Base-by-base conservation (phyloP, 2,113 vertebrate genomes). In the Pterophyllum scalare region DNA sequence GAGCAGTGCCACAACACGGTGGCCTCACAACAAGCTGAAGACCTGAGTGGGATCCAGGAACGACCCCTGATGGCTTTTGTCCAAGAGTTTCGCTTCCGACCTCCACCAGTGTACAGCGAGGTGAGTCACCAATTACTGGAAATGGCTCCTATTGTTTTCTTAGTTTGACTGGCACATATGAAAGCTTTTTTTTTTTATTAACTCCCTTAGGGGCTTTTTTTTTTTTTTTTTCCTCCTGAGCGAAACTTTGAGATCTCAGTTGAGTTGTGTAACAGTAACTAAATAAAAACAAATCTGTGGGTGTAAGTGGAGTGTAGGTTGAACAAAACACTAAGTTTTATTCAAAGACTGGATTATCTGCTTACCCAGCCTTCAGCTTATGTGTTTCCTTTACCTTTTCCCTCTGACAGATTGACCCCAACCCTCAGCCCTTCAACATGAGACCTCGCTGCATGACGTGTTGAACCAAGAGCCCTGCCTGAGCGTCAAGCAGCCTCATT, bases 361-460 rank as follows among this genome's bases (percentile, higher is more conserved):
- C n/a, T 80, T 52, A 9, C 1, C 46, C 28, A 70, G 40, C 49
- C 70, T 33, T 72, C 46, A 33, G 54, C 67, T 72, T 19, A 72
- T 54, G 46, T 79, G 2, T 43, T 14, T 52, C 43, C 10, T 56
- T 77, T 26, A 75, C 1, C 2, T 76, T 59, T 81, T 86, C 14
- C 4, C 59, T 15, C 78, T 60, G n/a, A 17, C 92, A 99, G 98
- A 94, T 98, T 57, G 98, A 99, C 58, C 98, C 98, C 0, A 97
- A 99, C 89, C 98, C 98, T 1, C 75, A 95, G 3, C 77, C 94
- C 0, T 43, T 93, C 15, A 91, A 13, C 87, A 95, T 95, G 79
- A 95, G 97, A 80, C 97, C 95, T 0, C 97, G 97, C 92, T 98
- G 97, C 95, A 97, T 98, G 98, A 99, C 98, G 7, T 98, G 97